Evolutionary conservation across 1,140 invertebrate genomes (phyloP), one percentile per base, ranked within the genome.

Genomic region (Papilio machaon): DNA sequence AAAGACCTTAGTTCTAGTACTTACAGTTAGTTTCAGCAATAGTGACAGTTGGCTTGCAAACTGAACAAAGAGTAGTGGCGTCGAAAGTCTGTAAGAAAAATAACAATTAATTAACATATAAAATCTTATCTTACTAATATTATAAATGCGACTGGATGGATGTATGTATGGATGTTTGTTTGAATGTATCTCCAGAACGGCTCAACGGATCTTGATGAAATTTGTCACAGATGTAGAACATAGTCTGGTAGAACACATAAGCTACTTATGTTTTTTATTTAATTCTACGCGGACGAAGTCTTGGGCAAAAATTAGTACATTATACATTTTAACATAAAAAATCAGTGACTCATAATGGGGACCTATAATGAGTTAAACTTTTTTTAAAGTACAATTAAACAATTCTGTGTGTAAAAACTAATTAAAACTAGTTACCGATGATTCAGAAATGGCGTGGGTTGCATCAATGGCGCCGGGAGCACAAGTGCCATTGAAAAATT

Each of bases 401-500:
- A 30, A 30, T 30, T 30, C 23, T 30, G 23, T 30, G 23, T 30
- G 23, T 0, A 30, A 30, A 30, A 30, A 30, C 23, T 70, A 23
- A 30, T 15, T 73, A 15, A 15, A 38, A 1, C 11, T 6, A 43
- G 89, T 90, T 43, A 92, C 91, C 11, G 86, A 88, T 0, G 81
- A 77, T 2, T 92, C 86, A 7, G 85, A 83, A 11, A 94, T 87
- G 73, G 93, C 90, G 75, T 96, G 95, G 9, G 92, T 82, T 7
- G 83, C 79, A 81, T 96, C 94, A 0, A 91, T 82, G 1, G 96
- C 95, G 9, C 96, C 96, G 0, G 96, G 96, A 0, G 95, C 95
- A 87, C 96, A 97, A 2, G 96, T 95, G 4, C 90, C 89, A 2
- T 89, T 89, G 84, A 97, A 95, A 87, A 96, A 96, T 43, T 95